phyloP scores from a whole-genome alignment of 2,113 vertebrate species.

The Platycercus adscitus region DNA sequence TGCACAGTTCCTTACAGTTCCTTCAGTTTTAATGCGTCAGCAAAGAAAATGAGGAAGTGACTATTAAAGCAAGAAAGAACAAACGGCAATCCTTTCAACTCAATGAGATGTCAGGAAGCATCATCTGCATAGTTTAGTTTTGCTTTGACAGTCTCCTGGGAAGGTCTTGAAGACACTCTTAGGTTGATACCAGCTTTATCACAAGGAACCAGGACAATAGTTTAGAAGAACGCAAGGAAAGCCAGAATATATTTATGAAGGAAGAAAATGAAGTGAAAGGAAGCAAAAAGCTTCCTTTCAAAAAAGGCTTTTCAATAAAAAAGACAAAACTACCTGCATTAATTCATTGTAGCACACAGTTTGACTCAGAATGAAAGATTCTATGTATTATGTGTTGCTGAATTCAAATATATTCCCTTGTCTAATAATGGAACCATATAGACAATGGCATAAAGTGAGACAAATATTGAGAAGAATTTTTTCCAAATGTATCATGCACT shows the following conservation, averaged over 20 bases:
- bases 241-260: not conserved
- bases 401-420: not conserved
- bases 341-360: not conserved
- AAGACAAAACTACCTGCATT: not conserved
- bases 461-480: not conserved
- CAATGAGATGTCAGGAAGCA: not conserved
- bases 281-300: not conserved
- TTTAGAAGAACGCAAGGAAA: not conserved
- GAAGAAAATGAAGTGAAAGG: not conserved
- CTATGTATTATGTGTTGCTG: not conserved
- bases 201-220: not conserved
- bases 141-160: not conserved
- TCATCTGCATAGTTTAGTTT: not conserved
- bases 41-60: not conserved
- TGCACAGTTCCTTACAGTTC: not conserved
- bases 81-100: not conserved
- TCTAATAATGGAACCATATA: not conserved
- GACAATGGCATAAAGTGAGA: not conserved
- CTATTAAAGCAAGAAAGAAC: not conserved
- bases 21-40: not conserved
- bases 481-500: not conserved
- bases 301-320: not conserved
- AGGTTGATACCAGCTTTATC: conserved; percentile 23
- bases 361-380: not conserved
- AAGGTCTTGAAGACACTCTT: not conserved